These are phyloP conservation scores for Hippolais icterina DNA, from an alignment of 2,113 vertebrate genomes.

Conservation along the genomic window DNA sequence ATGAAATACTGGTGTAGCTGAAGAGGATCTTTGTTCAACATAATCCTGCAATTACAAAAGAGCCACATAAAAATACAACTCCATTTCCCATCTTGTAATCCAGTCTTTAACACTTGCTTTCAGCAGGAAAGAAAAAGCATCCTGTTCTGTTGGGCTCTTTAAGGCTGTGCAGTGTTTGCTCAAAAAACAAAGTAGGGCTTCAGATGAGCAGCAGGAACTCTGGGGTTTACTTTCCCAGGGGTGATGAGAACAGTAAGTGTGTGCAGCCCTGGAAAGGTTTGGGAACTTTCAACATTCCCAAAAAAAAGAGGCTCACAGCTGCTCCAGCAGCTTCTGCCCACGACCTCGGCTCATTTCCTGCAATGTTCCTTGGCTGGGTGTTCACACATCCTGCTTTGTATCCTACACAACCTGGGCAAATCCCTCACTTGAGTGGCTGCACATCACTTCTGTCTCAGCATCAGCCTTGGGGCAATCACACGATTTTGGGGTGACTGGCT, in stretches of 20 bases:
- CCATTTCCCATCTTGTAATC: background rate
- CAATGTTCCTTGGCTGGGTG: background rate
- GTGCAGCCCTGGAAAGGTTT: background rate
- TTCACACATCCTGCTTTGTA: background rate
- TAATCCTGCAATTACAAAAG: constrained; percentile 11
- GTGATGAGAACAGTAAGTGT: background rate
- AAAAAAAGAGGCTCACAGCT: background rate
- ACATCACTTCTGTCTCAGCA: background rate
- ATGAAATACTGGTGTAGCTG: background rate
- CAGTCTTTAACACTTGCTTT: constrained; percentile 7
- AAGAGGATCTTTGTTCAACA: constrained; percentile 8
- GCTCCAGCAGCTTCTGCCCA: background rate
- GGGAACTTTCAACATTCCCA: background rate
- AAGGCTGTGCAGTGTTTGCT: background rate
- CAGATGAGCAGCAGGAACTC: background rate
- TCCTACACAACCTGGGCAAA: background rate
- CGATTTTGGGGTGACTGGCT: background rate
- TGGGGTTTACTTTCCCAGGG: background rate
- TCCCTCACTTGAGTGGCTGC: background rate
- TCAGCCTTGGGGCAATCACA: background rate
- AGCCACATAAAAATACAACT: background rate
- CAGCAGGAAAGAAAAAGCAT: background rate
- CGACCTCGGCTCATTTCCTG: background rate
- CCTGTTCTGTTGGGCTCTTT: background rate
- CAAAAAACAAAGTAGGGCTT: background rate